Conservation (phyloP, 2,797 vertebrate genomes). For the Sitta carolinensis region DNA sequence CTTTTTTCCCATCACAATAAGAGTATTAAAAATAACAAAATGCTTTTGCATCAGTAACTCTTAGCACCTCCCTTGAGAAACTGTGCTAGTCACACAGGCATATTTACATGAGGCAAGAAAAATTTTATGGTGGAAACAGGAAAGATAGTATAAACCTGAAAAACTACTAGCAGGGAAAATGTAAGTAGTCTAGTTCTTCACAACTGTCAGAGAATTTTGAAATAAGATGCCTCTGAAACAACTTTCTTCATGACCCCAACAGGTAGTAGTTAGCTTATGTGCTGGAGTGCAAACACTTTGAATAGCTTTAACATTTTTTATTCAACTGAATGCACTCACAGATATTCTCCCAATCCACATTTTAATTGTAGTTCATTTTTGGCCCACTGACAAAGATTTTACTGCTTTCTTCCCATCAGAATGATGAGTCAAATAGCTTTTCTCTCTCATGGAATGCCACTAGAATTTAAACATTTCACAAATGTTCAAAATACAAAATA, state of each 20-base stretch:
- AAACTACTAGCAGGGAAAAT: background rate
- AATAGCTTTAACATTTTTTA: background rate
- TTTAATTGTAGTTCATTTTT: background rate
- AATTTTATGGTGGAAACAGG: background rate
- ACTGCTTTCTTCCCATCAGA: background rate
- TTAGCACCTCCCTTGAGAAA: background rate
- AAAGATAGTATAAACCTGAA: background rate
- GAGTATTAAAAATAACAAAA: background rate
- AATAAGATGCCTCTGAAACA: background rate
- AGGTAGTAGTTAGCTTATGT: background rate
- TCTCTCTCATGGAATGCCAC: background rate
- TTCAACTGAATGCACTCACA: background rate
- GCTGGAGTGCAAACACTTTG: background rate
- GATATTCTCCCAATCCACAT: background rate
- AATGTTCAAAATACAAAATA: too few relatives aligned
- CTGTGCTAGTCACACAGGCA: background rate
- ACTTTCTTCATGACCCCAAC: background rate
- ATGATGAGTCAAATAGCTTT: background rate
- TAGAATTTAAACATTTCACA: background rate
- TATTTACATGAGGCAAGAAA: background rate
- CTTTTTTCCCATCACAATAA: background rate
- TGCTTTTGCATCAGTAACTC: background rate
- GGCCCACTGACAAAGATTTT: background rate
- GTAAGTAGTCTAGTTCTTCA: background rate
- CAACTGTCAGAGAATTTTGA: background rate